Percentiles rank a stretch among this genome's conserved stretches.
Evolutionary conservation across 2,113 vertebrate species (phyloP).

Genomic region (Circaetus gallicus): DNA sequence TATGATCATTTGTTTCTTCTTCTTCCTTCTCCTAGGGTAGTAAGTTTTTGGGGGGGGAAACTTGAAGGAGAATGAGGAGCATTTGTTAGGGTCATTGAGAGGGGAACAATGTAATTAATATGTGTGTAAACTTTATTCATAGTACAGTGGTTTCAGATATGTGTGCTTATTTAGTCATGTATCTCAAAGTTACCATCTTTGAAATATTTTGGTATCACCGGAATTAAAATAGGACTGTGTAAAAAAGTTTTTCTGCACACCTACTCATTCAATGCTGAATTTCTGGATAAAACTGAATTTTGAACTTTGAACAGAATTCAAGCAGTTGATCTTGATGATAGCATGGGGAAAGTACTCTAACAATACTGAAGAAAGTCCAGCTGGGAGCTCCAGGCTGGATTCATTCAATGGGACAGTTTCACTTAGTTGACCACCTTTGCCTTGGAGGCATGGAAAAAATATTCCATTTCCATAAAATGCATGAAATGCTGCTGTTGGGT

Average conservation of each 20-base stretch:
- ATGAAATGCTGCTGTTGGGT: not conserved
- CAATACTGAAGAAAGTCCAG: not conserved
- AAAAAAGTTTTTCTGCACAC: not conserved
- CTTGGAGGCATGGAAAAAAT: not conserved
- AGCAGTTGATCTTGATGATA: not conserved
- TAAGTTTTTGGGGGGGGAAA: not conserved
- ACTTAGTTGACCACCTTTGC: not conserved
- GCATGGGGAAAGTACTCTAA: not conserved
- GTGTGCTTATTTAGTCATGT: not conserved
- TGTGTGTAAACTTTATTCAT: not conserved
- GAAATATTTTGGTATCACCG: not conserved
- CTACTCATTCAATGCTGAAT: not conserved
- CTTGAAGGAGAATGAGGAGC: not conserved
- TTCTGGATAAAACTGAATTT: not conserved
- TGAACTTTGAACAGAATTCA: not conserved
- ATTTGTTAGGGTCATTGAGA: not conserved
- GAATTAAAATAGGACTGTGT: not conserved
- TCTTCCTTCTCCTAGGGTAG: not conserved
- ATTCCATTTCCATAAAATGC: not conserved
- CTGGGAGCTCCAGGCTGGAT: not conserved
- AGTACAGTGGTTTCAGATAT: not conserved
- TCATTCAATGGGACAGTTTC: not conserved
- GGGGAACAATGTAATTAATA: not conserved
- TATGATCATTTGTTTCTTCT: not conserved
- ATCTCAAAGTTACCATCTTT: not conserved